phyloP scores from a whole-genome alignment of 2,888 invertebrate species.

The Scaptomyza cyrtandrae region DNA sequence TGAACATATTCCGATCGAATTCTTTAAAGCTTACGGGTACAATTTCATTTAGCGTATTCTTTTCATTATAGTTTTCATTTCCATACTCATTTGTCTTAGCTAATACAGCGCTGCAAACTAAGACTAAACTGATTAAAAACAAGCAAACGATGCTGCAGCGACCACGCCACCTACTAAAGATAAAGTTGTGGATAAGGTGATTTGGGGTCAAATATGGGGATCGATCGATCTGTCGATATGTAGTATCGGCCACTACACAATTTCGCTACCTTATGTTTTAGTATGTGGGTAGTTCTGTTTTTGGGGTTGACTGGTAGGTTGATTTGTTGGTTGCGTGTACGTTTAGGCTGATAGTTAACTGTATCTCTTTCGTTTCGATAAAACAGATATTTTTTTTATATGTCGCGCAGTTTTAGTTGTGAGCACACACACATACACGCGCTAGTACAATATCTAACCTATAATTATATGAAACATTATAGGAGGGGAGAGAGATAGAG shows the following conservation, averaged over 20 bases:
- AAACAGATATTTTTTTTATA: conserved; percentile 36
- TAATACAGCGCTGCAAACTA: conserved; percentile 45
- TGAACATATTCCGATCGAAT: conserved; percentile 39
- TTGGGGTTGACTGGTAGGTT: conserved; percentile 12
- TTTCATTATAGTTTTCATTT: conserved; percentile 47
- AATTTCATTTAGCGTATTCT: conserved; percentile 64
- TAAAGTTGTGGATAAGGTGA: conserved; percentile 40
- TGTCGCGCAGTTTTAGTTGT: conserved; percentile 40
- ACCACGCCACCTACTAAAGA: conserved; percentile 69
- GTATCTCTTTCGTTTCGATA: conserved; percentile 32
- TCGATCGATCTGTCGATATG: conserved; percentile 26
- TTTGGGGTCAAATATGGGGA: conserved; percentile 19
- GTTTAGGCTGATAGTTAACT: conserved; percentile 50
- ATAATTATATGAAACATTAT: conserved; percentile 72
- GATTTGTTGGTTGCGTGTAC: conserved; percentile 49
- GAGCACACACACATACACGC: conserved; percentile 44
- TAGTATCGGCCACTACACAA: conserved; percentile 20
- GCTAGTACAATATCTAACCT: conserved; percentile 81
- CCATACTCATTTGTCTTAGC: conserved; percentile 34
- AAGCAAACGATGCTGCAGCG: conserved; percentile 43
- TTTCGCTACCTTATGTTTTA: conserved; percentile 24
- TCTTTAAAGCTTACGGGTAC: conserved; percentile 72
- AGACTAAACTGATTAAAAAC: conserved; percentile 60
- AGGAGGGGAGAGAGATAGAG: conserved; percentile 62
- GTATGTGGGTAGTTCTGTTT: conserved; percentile 31